Evolutionary conservation across 2,888 invertebrate genomes (phyloP).

Genomic region (Zygaena filipendulae): DNA sequence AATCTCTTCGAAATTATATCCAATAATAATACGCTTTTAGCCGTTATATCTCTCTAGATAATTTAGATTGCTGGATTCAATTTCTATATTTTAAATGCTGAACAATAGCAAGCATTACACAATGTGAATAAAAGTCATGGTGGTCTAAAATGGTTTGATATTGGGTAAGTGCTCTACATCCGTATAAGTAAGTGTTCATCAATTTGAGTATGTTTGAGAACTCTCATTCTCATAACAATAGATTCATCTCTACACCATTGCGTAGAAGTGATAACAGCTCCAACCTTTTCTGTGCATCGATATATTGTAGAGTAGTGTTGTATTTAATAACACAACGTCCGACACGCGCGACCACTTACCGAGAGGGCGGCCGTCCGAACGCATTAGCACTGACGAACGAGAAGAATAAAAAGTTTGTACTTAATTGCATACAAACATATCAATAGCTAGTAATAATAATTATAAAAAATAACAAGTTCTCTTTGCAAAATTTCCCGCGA

Average conservation of each 20-base stretch:
- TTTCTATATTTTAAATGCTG: too few relatives aligned
- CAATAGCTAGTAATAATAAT: neutral
- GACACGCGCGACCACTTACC: conserved; percentile 56
- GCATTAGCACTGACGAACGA: conserved; percentile 38
- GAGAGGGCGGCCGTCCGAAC: conserved; percentile 40
- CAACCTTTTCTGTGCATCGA: conserved; percentile 29
- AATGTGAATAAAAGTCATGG: too few relatives aligned
- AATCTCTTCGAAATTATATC: too few relatives aligned
- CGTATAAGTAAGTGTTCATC: too few relatives aligned
- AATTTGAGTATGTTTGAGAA: too few relatives aligned
- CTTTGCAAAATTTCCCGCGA: neutral
- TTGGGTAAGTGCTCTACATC: neutral
- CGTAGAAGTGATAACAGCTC: neutral
- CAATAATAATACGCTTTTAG: too few relatives aligned
- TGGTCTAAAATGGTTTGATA: too few relatives aligned
- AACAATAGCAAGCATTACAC: too few relatives aligned
- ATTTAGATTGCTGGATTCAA: too few relatives aligned
- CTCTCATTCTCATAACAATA: too few relatives aligned
- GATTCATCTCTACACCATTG: neutral
- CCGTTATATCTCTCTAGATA: too few relatives aligned
- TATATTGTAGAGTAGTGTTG: conserved; percentile 59
- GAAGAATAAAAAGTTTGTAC: conserved; percentile 31
- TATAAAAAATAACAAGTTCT: too few relatives aligned
- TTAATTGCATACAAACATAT: conserved; percentile 1
- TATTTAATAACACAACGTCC: conserved; percentile 57